phyloP scores from a whole-genome alignment of 1,140 invertebrate genomes.

The Polypedilum pembai region DNA sequence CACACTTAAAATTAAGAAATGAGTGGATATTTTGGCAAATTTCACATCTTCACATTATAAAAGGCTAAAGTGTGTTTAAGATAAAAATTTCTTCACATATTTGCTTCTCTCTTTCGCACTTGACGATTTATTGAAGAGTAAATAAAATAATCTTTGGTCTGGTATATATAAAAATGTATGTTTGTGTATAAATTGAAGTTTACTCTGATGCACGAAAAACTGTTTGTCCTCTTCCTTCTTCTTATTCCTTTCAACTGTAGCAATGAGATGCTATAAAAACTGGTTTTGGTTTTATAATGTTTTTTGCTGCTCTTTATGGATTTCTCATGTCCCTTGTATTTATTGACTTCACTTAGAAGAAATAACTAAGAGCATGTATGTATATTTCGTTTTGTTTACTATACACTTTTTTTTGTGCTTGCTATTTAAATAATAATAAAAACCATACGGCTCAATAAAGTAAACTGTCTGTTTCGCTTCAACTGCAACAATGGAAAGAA shows the following conservation, averaged over 20 bases:
- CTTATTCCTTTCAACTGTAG: not conserved
- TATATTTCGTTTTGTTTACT: not conserved
- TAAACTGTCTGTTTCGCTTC: conserved; percentile 22
- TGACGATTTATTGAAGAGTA: conserved; percentile 5
- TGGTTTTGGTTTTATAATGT: not conserved
- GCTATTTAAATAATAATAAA: not conserved
- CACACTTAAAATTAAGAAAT: not conserved
- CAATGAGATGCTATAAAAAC: not conserved
- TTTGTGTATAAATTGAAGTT: too few relatives aligned
- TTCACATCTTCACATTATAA: not conserved
- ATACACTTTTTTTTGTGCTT: not conserved
- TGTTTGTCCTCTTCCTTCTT: not conserved
- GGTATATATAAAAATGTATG: not conserved
- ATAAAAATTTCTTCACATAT: conserved; percentile 13
- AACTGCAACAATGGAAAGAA: conserved; percentile 19
- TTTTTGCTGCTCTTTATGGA: conserved; percentile 3
- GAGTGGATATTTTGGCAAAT: not conserved
- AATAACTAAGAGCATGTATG: not conserved
- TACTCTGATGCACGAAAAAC: not conserved
- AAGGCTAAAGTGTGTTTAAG: not conserved
- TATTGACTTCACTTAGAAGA: not conserved
- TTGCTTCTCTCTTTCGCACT: not conserved
- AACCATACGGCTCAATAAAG: not conserved
- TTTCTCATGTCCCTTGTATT: not conserved
- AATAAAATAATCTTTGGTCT: not conserved